Conservation (phyloP, 1,140 invertebrate species). For the Drosophila teissieri region DNA sequence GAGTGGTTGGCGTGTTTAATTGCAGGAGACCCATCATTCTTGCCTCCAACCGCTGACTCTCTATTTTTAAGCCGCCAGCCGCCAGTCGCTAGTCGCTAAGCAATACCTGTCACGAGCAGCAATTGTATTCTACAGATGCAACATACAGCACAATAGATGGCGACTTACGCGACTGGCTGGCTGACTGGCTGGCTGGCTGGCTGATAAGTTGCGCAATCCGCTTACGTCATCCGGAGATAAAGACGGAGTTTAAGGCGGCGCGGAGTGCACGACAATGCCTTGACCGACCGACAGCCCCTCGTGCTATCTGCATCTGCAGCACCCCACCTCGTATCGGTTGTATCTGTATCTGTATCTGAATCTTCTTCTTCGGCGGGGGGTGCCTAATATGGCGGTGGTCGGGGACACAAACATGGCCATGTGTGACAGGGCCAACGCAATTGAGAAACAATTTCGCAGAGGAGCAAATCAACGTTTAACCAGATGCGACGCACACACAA, state of each 20-base stretch:
- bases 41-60: not conserved
- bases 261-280: slow-evolving; percentile 39
- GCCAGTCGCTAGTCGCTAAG: not conserved
- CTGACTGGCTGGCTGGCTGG: not conserved
- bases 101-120: slow-evolving; percentile 26
- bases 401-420: slow-evolving; percentile 21
- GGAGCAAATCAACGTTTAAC: slow-evolving; percentile 76
- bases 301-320: slow-evolving; percentile 18
- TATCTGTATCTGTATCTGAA: slow-evolving; percentile 31
- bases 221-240: slow-evolving; percentile 24
- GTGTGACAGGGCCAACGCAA: slow-evolving; percentile 54
- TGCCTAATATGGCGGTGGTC: slow-evolving; percentile 59
- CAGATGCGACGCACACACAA: slow-evolving; percentile 14
- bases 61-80: not conserved
- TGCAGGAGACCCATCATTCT: not conserved
- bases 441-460: slow-evolving; percentile 74
- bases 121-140: slow-evolving; percentile 8
- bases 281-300: slow-evolving; percentile 39
- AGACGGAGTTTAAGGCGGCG: not conserved
- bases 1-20: not conserved
- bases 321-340: slow-evolving; percentile 23
- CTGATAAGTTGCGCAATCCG: slow-evolving; percentile 38
- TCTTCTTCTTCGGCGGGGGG: slow-evolving; percentile 10
- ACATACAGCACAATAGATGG: not conserved
- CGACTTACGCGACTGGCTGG: slow-evolving; percentile 5